Evolutionary conservation across 1,140 invertebrate genomes (phyloP).

Genomic region (Meloidogyne hapla): DNA sequence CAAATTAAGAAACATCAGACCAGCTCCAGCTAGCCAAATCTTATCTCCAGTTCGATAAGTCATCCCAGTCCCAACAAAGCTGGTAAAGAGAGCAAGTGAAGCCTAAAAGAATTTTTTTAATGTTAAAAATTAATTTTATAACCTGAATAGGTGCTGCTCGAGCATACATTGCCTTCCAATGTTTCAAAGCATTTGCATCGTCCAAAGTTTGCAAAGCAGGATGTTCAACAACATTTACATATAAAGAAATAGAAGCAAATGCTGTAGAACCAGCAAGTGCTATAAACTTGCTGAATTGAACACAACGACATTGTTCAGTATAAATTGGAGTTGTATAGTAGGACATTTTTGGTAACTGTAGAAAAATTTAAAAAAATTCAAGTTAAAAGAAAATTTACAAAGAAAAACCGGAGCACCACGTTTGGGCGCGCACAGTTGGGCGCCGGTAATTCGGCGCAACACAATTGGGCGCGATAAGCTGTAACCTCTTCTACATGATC

Average conservation of each 20-base stretch:
- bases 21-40: conserved; percentile 7
- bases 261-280: conserved; percentile 10
- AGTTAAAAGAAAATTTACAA: too few relatives aligned
- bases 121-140: neutral
- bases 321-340: too few relatives aligned
- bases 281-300: too few relatives aligned
- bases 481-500: too few relatives aligned
- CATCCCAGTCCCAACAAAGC: neutral
- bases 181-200: neutral
- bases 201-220: conserved; percentile 4
- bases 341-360: too few relatives aligned
- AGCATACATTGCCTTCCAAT: conserved; percentile 13
- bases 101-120: neutral
- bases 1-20: conserved; percentile 13
- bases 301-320: too few relatives aligned
- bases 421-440: too few relatives aligned
- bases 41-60: conserved; percentile 4
- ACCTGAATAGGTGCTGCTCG: conserved; percentile 8
- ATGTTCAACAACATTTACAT: conserved; percentile 10
- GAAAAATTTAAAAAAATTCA: too few relatives aligned
- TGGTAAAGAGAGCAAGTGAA: neutral
- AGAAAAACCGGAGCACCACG: too few relatives aligned
- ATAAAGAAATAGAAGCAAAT: conserved; percentile 3
- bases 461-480: too few relatives aligned
- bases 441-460: too few relatives aligned